Evolutionary conservation across 2,888 invertebrate species (phyloP), one percentile per base, ranked within the genome.

Genomic region (Rhagonycha lutea): DNA sequence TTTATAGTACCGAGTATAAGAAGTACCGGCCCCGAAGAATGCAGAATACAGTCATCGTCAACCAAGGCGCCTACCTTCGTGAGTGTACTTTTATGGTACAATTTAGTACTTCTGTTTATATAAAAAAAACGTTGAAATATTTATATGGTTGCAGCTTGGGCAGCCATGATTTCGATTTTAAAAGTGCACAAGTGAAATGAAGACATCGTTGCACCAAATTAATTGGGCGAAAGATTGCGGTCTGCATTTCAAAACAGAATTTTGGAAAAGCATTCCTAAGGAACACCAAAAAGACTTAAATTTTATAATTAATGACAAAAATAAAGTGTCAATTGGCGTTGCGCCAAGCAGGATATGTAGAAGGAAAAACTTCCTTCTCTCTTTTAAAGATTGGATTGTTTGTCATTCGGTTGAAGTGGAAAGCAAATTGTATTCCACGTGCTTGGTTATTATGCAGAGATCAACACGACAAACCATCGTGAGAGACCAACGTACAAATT

Each of bases 11-110:
- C 82, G 80, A 79, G 80, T 79, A 81, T 73, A 74, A 73, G 74
- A 79, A 77, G 83, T 83, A 84, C 82, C 83, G 84, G 82, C 82
- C 80, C 81, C 76, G 75, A 84, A 84, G 84, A 84, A 84, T 84
- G 84, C 82, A 81, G 84, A 83, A 82, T 84, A 84, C 84, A 84
- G 79, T 84, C 84, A 73, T 73, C 68, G 74, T 62, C 78, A 76
- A 69, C 29, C 72, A 70, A 70, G 76, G 72, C 74, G 77, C 75
- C 70, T 47, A 29, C 73, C 70, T 74, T 62, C 73, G 62, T n/a
- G 80, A 80, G 78, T 80, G 80, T 80, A 80, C 80, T 74, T 80
- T 80, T 80, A 80, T 80, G 79, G 78, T 79, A 76, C 76, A 78
- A 77, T 76, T 79, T 76, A 76, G 73, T 76, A 73, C 76, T 76